These are phyloP conservation scores for Pelosia muscerda DNA, from an alignment of 2,888 invertebrate species.

Conservation along the genomic window DNA sequence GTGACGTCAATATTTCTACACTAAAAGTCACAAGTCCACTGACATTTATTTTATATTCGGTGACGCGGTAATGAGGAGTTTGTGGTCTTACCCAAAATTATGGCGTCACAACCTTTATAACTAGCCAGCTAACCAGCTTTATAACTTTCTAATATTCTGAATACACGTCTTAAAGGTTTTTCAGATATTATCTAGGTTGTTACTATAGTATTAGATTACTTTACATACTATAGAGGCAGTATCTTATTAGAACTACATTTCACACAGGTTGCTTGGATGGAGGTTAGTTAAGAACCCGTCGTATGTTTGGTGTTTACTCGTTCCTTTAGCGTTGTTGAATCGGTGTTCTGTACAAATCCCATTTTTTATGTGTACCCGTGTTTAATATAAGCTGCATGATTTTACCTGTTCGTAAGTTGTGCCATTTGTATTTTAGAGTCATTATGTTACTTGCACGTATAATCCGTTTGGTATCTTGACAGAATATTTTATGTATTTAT, in stretches of 20 bases:
- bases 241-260: slow-evolving; percentile 68
- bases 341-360: slow-evolving; percentile 55
- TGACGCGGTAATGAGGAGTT: no score
- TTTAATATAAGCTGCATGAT: slow-evolving; percentile 37
- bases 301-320: slow-evolving; percentile 63
- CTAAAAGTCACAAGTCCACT: no score
- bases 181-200: background rate
- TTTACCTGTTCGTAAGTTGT: slow-evolving; percentile 23
- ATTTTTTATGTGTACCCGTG: slow-evolving; percentile 21
- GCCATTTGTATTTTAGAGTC: slow-evolving; percentile 19
- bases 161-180: background rate
- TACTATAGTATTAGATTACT: background rate
- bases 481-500: slow-evolving; percentile 10
- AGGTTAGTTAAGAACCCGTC: slow-evolving; percentile 83
- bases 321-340: slow-evolving; percentile 53
- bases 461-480: slow-evolving; percentile 9
- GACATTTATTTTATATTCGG: no score
- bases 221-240: slow-evolving; percentile 32
- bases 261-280: slow-evolving; percentile 88
- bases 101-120: background rate
- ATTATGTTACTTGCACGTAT: slow-evolving; percentile 48
- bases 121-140: no score
- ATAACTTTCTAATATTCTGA: background rate
- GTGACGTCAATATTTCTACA: no score
- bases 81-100: no score